phyloP scores from a whole-genome alignment of 2,797 vertebrate genomes.

The Eremophila alpestris region DNA sequence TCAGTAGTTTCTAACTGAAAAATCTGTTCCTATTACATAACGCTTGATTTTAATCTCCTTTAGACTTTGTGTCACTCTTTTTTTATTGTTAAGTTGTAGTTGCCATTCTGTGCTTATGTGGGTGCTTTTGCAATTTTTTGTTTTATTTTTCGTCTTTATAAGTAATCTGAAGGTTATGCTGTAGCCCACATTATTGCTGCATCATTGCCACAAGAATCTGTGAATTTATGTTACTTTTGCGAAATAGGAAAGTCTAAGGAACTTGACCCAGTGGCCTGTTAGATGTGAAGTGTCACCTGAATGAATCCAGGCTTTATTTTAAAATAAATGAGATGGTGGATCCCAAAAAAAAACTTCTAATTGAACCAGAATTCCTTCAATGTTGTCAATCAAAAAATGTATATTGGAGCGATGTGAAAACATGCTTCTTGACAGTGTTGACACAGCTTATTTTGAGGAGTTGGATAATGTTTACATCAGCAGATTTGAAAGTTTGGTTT shows the following conservation, averaged over 20 bases:
- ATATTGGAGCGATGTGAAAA: not conserved
- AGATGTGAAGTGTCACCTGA: not conserved
- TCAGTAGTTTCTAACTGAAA: not conserved
- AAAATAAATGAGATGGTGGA: not conserved
- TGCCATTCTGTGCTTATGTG: fast-evolving
- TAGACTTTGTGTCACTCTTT: not conserved
- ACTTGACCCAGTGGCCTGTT: not conserved
- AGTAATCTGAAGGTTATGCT: not conserved
- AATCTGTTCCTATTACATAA: not conserved
- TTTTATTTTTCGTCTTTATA: not conserved
- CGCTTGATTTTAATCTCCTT: not conserved
- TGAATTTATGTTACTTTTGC: not conserved
- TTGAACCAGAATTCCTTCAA: not conserved
- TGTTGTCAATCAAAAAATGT: not conserved
- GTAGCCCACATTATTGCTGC: not conserved
- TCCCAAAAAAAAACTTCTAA: not conserved
- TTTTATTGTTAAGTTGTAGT: not conserved
- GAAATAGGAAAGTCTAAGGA: not conserved
- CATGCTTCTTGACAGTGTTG: not conserved
- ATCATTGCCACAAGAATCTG: not conserved
- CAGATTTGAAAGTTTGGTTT: not conserved
- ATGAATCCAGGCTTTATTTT: not conserved
- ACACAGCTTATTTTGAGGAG: not conserved
- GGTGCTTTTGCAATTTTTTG: not conserved
- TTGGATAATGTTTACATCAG: not conserved